These are phyloP conservation scores for Heliconius cydno DNA, from an alignment of 2,888 invertebrate species.

Conservation along the genomic window DNA sequence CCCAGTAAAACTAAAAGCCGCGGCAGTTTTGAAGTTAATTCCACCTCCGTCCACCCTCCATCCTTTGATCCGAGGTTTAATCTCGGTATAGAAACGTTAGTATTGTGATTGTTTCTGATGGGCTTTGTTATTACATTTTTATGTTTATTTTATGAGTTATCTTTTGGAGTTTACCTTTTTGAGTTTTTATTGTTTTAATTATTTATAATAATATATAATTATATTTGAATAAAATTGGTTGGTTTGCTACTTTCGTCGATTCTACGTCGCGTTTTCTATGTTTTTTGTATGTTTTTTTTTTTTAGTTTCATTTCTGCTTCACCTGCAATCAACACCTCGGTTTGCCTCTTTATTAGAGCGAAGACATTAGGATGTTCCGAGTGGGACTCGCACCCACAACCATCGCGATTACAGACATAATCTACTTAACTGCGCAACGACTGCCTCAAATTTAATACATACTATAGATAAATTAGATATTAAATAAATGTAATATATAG, in stretches of 20 bases:
- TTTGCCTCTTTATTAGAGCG: not conserved
- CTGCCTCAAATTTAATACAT: not conserved
- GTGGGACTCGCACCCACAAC: not conserved
- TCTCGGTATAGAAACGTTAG: not conserved
- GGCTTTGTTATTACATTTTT: not conserved
- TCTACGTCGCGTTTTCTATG: too few species aligned
- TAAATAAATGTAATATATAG: not conserved
- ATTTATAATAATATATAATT: not conserved
- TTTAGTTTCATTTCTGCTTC: too few species aligned
- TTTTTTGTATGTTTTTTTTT: too few species aligned
- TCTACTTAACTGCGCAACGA: not conserved
- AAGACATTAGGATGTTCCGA: not conserved
- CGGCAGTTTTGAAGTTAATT: constrained; percentile 19
- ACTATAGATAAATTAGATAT: not conserved
- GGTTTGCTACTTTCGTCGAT: too few species aligned
- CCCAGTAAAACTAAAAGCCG: not conserved
- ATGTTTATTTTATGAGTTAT: not conserved
- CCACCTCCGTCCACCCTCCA: not conserved
- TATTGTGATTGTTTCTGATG: constrained; percentile 10
- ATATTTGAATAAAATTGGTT: not conserved
- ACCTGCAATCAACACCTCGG: not conserved
- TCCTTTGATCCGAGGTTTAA: constrained; percentile 14
- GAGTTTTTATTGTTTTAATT: not conserved
- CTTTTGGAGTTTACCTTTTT: not conserved
- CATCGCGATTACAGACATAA: not conserved